Conservation (phyloP, 2,113 vertebrate species). For the Lipotes vexillifer region DNA sequence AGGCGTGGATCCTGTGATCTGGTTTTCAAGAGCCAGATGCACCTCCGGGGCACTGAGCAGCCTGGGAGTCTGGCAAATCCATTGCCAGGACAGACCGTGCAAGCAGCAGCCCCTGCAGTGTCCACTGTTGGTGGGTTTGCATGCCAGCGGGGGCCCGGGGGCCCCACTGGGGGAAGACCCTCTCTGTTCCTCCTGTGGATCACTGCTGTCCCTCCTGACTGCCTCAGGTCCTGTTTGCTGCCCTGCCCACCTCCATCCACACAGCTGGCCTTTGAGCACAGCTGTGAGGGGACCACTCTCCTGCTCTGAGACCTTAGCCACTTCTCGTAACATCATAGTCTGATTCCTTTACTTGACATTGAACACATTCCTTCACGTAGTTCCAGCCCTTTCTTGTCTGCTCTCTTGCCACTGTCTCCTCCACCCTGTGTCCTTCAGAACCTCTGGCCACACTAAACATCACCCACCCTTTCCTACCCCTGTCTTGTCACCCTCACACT, state of each 20-base stretch:
- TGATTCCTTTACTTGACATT: background rate
- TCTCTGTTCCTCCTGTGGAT: background rate
- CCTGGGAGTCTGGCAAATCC: background rate
- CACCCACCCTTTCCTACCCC: background rate
- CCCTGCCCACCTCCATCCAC: background rate
- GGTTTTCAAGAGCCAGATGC: background rate
- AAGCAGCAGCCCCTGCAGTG: no score
- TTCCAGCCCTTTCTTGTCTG: background rate
- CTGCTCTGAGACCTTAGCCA: background rate
- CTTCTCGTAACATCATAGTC: background rate
- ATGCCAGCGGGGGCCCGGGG: no score
- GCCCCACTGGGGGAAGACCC: background rate
- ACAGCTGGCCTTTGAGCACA: background rate
- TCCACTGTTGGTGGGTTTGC: background rate
- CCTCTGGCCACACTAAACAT: background rate
- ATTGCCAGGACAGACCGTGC: accelerated
- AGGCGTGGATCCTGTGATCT: accelerated
- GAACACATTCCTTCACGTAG: background rate
- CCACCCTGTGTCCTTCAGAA: accelerated
- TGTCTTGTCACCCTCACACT: background rate
- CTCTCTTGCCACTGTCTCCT: background rate
- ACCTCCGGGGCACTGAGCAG: background rate
- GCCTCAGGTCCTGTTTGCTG: background rate
- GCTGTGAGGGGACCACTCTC: background rate
- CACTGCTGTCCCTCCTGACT: background rate